Evolutionary conservation across 1,140 invertebrate genomes (phyloP), one percentile per base, ranked within the genome.

Genomic region (Rhagoletis zephyria): DNA sequence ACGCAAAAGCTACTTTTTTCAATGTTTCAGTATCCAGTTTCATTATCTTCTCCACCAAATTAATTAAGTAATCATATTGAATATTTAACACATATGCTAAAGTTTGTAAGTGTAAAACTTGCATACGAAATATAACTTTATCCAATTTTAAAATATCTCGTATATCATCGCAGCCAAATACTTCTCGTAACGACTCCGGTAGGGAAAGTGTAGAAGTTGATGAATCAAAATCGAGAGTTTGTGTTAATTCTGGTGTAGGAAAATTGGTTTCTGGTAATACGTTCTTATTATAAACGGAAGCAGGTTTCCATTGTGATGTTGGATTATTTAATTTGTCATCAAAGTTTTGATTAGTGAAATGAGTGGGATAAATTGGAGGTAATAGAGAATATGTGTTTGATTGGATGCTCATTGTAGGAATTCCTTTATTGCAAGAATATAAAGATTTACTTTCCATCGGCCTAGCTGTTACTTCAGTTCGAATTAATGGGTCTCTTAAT

Each of bases 321-420:
- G 14, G 60, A 63, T 85, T 61, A 16, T 16, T 42, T 63, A 30
- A 63, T 30, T 6, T 63, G 14, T 60, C 59, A 3, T 19, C 16
- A 16, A 40, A 14, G 85, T 85, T 85, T 85, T 88, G 87, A 86
- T 88, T 30, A 45, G 48, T 59, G 63, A 88, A 88, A 86, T 88
- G 87, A 30, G 65, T 45, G 2, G 87, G 87, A 88, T 86, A 88
- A 2, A 63, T 40, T 63, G 60, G n/a, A 5, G 74, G 70, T 48
- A 87, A 48, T 48, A 85, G 70, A 9, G 74, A 87, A 56, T 59
- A 4, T 19, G 14, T 56, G 16, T 7, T 81, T 19, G 51, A n/a
- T 42, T 45, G 6, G 6, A 61, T 3, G 65, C n/a, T 65, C 40
- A 19, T 45, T 64, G 10, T 86, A 16, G 40, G 45, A 14, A 74